These are phyloP conservation scores for Myotis lucifugus DNA, from an alignment of 2,113 vertebrate genomes.

Conservation along the genomic window DNA sequence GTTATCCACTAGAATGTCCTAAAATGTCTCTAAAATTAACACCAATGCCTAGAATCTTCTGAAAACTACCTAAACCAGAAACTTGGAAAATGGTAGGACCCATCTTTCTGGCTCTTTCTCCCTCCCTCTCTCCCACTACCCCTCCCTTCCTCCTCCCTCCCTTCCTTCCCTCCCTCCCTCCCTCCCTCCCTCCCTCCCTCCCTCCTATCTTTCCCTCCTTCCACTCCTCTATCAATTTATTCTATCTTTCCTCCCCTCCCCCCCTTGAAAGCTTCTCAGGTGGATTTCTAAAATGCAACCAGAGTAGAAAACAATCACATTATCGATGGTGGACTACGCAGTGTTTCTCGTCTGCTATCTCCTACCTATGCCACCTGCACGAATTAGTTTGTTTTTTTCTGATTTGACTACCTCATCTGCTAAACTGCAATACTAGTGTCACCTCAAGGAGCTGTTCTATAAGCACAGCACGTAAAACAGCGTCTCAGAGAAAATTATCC, in stretches of 20 bases:
- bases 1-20: not conserved
- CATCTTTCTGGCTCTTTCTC: not conserved
- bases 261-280: not conserved
- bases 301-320: not conserved
- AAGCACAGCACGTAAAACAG: not conserved
- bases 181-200: not conserved
- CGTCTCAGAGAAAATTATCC: not conserved
- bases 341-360: not conserved
- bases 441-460: not conserved
- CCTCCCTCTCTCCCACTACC: accelerated
- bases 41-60: not conserved
- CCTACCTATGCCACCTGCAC: not conserved
- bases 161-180: not conserved
- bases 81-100: not conserved
- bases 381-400: not conserved
- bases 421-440: not conserved
- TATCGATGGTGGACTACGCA: not conserved
- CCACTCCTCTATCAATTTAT: not conserved
- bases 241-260: not conserved
- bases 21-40: not conserved
- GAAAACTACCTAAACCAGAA: not conserved
- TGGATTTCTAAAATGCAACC: not conserved
- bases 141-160: not conserved
- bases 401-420: not conserved
- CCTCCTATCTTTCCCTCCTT: not conserved